These are phyloP conservation scores for Callipepla squamata DNA, from an alignment of 2,113 vertebrate genomes.

Conservation along the genomic window DNA sequence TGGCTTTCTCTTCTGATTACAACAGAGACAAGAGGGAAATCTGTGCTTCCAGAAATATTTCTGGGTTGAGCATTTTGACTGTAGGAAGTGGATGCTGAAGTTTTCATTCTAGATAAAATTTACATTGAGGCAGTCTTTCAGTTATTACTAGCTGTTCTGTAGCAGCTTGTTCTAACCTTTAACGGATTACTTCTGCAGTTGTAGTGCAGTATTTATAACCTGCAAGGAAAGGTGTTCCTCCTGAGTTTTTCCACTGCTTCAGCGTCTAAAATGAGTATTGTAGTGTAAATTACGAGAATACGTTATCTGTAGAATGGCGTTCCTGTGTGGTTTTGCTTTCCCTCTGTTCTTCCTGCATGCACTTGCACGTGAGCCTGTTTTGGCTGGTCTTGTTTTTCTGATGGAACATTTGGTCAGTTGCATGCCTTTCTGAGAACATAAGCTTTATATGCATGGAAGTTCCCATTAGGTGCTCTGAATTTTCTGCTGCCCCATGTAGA, in stretches of 20 bases:
- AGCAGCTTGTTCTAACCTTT: neutral
- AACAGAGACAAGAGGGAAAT: neutral
- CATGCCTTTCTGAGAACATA: neutral
- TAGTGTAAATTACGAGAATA: neutral
- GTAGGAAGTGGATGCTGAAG: neutral
- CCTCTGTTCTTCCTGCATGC: neutral
- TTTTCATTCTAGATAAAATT: neutral
- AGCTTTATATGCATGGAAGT: neutral
- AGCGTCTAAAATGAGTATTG: neutral
- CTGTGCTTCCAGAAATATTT: neutral
- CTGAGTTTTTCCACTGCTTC: neutral
- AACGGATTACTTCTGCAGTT: neutral
- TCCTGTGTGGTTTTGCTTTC: neutral
- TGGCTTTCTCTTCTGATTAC: neutral
- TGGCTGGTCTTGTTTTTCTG: neutral
- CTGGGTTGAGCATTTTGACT: neutral
- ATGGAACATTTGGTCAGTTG: neutral
- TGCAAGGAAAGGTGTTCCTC: neutral
- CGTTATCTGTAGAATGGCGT: neutral
- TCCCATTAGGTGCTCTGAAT: neutral
- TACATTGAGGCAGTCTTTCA: neutral
- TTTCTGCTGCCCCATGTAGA: neutral
- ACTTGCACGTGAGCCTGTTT: neutral
- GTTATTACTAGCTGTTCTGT: neutral
- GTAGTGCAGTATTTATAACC: neutral